Conservation (phyloP, 2,113 vertebrate species). For the Notothenia coriiceps region DNA sequence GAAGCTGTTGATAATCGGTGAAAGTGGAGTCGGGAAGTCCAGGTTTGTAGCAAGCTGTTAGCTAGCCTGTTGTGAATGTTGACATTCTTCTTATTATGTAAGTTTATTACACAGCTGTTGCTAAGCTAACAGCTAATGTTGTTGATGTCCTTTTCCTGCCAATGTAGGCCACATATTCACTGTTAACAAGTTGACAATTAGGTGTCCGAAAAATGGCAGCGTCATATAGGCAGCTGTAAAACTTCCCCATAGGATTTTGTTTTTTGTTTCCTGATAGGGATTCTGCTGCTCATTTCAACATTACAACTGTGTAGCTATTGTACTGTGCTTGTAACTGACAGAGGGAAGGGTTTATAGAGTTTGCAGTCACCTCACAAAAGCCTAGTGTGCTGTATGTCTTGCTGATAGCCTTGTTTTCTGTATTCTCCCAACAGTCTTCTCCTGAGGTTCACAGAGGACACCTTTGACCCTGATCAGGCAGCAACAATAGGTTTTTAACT, state of each 20-base stretch:
- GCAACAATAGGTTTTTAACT: conserved; percentile 92
- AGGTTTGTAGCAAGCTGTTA: conserved; percentile 81
- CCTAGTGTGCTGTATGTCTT: neutral
- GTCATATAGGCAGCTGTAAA: neutral
- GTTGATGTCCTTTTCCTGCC: neutral
- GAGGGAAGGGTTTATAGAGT: neutral
- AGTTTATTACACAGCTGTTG: conserved; percentile 28
- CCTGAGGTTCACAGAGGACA: conserved; percentile 96
- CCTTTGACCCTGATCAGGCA: conserved; percentile 95
- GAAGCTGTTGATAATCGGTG: conserved; percentile 96
- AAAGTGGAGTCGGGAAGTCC: conserved; percentile 97
- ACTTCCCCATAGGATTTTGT: neutral
- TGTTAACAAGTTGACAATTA: neutral
- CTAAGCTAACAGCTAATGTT: neutral
- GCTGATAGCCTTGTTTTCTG: conserved; percentile 28
- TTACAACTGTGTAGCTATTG: neutral
- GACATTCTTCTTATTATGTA: conserved; percentile 53
- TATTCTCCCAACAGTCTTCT: conserved; percentile 61
- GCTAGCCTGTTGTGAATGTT: conserved; percentile 70
- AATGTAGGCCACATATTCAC: neutral
- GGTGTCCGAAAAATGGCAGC: neutral
- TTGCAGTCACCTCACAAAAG: neutral
- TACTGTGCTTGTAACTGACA: neutral
- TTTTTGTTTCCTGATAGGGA: neutral
- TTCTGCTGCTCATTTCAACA: neutral